A percentile compares a stretch with the other conserved stretches of the same genome.
Conservation (phyloP, 2,113 vertebrate species). For the Lophius piscatorius region DNA sequence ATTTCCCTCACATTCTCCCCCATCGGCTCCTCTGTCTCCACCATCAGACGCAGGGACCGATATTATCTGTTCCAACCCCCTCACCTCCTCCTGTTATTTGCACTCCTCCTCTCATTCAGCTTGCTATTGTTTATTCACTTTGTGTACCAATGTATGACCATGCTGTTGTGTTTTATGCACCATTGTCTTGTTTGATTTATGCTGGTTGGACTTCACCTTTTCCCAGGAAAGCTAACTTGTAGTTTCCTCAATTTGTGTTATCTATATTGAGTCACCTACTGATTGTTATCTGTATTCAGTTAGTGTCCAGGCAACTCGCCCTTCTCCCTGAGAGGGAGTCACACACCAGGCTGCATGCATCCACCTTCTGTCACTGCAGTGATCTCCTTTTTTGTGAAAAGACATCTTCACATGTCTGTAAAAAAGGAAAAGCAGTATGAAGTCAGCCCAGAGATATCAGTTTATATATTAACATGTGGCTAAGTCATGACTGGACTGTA, state of each 20-base stretch:
- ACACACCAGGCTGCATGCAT: constrained; percentile 43
- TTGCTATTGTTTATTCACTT: constrained; percentile 40
- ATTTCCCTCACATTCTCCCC: constrained; percentile 44
- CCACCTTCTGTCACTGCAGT: constrained; percentile 50
- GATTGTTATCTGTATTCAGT: constrained; percentile 65
- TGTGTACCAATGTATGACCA: constrained; percentile 7
- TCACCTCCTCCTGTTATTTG: constrained; percentile 36
- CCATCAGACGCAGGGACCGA: constrained; percentile 71
- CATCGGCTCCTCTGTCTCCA: constrained; percentile 68
- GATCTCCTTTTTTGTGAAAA: constrained; percentile 9
- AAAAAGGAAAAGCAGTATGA: constrained; percentile 26
- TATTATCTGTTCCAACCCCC: constrained; percentile 70
- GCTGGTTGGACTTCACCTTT: constrained; percentile 29
- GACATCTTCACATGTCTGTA: constrained; percentile 11
- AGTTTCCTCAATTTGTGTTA: neutral
- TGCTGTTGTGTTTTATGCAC: neutral
- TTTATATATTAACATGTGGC: constrained; percentile 73
- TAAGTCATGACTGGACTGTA: constrained; percentile 71
- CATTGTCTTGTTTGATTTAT: neutral
- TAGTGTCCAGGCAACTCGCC: constrained; percentile 47
- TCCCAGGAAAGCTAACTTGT: neutral
- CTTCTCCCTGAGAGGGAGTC: constrained; percentile 22
- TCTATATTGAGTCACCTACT: constrained; percentile 44
- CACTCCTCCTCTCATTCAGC: constrained; percentile 38
- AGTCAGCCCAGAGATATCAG: constrained; percentile 34